These are phyloP conservation scores for Athalia rosae DNA, from an alignment of 2,888 invertebrate genomes.

Conservation along the genomic window DNA sequence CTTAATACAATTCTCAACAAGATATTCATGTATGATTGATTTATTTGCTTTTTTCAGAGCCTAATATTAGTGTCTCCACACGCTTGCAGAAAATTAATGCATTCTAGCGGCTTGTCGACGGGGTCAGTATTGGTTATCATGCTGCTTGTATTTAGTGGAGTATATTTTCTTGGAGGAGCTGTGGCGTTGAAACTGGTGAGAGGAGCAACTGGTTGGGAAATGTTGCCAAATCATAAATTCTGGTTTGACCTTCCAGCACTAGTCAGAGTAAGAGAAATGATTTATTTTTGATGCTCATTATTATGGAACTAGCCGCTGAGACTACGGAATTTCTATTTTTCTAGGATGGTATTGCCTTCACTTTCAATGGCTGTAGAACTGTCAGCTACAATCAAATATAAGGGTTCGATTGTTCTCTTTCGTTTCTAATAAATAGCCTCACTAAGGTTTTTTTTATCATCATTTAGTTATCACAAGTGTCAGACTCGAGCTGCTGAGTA, in stretches of 20 bases:
- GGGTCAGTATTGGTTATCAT: conserved; percentile 81
- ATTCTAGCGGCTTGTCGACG: conserved; percentile 75
- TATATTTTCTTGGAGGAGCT: conserved; percentile 82
- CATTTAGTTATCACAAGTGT: conserved; percentile 19
- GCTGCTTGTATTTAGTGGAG: conserved; percentile 76
- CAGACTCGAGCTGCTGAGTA: conserved; percentile 1
- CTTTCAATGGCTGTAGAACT: conserved; percentile 78
- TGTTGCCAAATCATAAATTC: conserved; percentile 84
- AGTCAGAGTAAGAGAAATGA: conserved; percentile 77
- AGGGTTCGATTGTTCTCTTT: conserved; percentile 45
- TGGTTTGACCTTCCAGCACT: conserved; percentile 83
- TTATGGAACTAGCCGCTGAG: conserved; percentile 3
- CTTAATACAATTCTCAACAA: conserved; percentile 31
- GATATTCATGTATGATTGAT: not conserved
- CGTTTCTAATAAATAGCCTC: not conserved
- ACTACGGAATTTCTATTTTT: conserved; percentile 58
- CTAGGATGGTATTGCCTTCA: conserved; percentile 80
- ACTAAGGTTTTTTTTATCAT: conserved; percentile 1
- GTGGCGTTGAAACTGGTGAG: conserved; percentile 80
- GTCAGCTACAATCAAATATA: conserved; percentile 77
- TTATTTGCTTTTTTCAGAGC: conserved; percentile 71
- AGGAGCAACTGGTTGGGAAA: conserved; percentile 83
- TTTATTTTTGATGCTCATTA: conserved; percentile 1
- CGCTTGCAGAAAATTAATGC: conserved; percentile 74
- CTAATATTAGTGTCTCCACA: conserved; percentile 75